phyloP scores from a whole-genome alignment of 1,140 invertebrate species.

The Drosophila seguyi region DNA sequence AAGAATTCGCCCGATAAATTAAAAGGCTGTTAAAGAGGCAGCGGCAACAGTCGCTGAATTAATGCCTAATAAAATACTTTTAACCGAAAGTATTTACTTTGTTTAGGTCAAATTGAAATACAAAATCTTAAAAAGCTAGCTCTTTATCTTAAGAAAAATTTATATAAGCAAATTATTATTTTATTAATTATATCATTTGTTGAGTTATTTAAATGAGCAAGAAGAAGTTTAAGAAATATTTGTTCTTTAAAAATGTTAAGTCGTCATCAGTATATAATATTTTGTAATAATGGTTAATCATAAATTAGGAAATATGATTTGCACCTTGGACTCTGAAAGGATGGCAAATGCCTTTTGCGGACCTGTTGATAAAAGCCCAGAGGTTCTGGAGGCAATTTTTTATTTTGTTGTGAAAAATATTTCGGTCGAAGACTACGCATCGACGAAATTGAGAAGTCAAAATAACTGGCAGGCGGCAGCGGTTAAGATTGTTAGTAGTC shows the following conservation, averaged over 20 bases:
- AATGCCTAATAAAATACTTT: constrained; percentile 1
- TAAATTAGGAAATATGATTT: neutral
- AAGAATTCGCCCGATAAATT: constrained; percentile 74
- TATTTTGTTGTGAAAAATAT: constrained; percentile 53
- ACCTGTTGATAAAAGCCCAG: constrained; percentile 44
- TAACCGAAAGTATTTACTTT: neutral
- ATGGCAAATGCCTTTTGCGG: constrained; percentile 52
- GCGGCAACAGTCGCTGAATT: constrained; percentile 5
- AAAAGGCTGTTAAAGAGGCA: constrained; percentile 64
- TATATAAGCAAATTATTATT: no score
- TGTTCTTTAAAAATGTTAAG: neutral
- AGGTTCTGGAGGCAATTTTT: constrained; percentile 17
- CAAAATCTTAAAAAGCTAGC: neutral
- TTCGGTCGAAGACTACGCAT: constrained; percentile 48
- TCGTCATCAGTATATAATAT: neutral
- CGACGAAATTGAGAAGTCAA: constrained; percentile 73
- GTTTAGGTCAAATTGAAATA: neutral
- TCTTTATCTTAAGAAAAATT: no score
- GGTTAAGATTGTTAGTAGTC: constrained; percentile 28
- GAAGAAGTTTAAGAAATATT: no score
- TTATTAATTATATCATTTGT: no score
- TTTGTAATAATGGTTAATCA: neutral
- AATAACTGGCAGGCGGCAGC: constrained; percentile 37
- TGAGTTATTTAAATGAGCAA: no score
- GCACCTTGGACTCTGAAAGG: neutral